Conservation (phyloP, 2,113 vertebrate genomes). For the Microcebus murinus region DNA sequence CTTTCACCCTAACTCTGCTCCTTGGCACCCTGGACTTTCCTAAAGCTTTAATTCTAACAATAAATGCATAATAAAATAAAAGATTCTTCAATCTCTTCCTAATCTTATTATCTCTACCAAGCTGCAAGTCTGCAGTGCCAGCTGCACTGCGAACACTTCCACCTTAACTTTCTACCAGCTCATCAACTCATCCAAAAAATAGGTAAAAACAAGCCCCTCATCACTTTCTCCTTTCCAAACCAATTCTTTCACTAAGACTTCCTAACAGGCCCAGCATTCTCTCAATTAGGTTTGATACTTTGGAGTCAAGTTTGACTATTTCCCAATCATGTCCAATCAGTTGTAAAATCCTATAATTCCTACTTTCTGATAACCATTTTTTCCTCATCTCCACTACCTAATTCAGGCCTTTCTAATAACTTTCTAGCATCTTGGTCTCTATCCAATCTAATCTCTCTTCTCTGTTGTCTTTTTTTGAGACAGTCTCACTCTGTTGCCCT, state of each 20-base stretch:
- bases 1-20: neutral
- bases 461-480: neutral
- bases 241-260: neutral
- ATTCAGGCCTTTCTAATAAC: neutral
- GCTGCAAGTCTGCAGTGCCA: neutral
- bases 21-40: neutral
- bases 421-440: neutral
- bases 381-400: neutral
- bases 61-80: neutral
- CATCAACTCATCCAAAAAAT: neutral
- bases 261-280: neutral
- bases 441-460: neutral
- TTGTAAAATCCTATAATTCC: neutral
- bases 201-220: conserved; percentile 4
- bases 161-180: neutral
- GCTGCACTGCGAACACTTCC: neutral
- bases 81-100: neutral
- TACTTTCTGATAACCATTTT: neutral
- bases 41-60: conserved; percentile 6
- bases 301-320: neutral
- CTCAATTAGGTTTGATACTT: neutral
- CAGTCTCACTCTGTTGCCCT: no score
- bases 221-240: conserved; percentile 22
- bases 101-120: conserved; percentile 1
- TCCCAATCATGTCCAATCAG: neutral